Evolutionary conservation across 2,113 vertebrate genomes (phyloP).

Genomic region (Anarrhichthys ocellatus): DNA sequence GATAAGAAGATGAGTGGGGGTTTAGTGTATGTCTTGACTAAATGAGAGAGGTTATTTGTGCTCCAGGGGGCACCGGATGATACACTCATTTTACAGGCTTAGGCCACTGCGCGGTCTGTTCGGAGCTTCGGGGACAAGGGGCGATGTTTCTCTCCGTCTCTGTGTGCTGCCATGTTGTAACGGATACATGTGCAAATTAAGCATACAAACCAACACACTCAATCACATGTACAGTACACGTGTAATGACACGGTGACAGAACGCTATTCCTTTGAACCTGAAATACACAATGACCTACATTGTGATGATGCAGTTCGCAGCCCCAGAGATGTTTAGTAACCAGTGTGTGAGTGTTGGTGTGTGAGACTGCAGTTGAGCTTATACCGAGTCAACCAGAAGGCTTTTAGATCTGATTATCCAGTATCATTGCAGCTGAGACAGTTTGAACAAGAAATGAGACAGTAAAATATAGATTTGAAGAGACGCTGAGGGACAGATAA

Average conservation of each 20-base stretch:
- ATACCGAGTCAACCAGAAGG: neutral
- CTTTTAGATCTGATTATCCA: neutral
- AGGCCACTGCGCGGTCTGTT: conserved; percentile 25
- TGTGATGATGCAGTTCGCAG: neutral
- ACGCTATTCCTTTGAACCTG: neutral
- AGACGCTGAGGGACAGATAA: neutral
- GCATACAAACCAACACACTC: neutral
- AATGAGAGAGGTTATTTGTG: conserved; percentile 68
- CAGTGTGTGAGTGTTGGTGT: conserved; percentile 27
- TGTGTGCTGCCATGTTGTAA: conserved; percentile 14
- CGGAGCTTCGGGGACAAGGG: conserved; percentile 12
- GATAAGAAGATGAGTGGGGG: conserved; percentile 69
- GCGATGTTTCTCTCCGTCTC: neutral
- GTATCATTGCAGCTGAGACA: conserved; percentile 5
- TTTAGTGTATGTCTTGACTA: conserved; percentile 62
- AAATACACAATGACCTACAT: conserved; percentile 26
- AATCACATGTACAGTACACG: neutral
- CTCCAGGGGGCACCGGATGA: conserved; percentile 41
- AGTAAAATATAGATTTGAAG: conserved; percentile 21
- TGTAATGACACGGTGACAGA: neutral
- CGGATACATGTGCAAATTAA: conserved; percentile 38
- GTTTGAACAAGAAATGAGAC: neutral
- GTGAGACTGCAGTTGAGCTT: neutral
- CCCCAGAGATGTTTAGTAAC: conserved; percentile 18
- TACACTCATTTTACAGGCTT: conserved; percentile 60